Evolutionary conservation across 1,140 invertebrate species (phyloP).

Genomic region (Trichomalopsis sarcophagae): DNA sequence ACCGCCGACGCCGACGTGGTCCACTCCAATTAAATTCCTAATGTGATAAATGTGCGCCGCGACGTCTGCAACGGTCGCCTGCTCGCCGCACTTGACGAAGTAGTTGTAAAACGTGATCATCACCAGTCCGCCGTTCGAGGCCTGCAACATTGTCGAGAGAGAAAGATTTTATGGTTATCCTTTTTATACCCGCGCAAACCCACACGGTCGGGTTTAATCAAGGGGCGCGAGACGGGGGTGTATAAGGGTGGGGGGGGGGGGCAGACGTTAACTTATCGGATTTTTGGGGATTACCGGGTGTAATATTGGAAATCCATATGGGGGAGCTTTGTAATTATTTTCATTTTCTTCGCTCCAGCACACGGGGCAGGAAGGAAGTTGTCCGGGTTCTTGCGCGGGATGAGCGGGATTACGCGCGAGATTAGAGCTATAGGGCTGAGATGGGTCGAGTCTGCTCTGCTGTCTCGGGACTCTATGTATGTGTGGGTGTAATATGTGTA

Average conservation of each 20-base stretch:
- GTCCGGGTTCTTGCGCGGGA: neutral
- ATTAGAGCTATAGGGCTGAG: neutral
- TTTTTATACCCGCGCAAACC: neutral
- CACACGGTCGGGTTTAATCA: neutral
- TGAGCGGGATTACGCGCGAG: neutral
- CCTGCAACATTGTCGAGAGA: conserved; percentile 74
- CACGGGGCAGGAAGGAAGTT: neutral
- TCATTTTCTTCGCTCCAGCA: neutral
- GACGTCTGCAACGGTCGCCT: conserved; percentile 84
- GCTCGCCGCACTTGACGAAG: conserved; percentile 87
- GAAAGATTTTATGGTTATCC: neutral
- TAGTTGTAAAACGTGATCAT: conserved; percentile 93
- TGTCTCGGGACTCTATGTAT: neutral
- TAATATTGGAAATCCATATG: conserved; percentile 1
- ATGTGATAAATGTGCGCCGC: conserved; percentile 80
- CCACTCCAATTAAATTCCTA: conserved; percentile 76
- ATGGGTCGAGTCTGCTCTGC: neutral
- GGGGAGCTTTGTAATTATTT: neutral
- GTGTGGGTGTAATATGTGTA: neutral
- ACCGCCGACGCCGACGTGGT: conserved; percentile 78
- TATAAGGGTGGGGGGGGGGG: too few relatives aligned
- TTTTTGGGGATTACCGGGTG: neutral
- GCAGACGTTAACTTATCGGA: neutral
- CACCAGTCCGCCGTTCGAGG: conserved; percentile 87
- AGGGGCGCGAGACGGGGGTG: neutral